Evolutionary conservation across 2,888 invertebrate genomes (phyloP), one percentile per base, ranked within the genome.

Genomic region (Pelosia muscerda): DNA sequence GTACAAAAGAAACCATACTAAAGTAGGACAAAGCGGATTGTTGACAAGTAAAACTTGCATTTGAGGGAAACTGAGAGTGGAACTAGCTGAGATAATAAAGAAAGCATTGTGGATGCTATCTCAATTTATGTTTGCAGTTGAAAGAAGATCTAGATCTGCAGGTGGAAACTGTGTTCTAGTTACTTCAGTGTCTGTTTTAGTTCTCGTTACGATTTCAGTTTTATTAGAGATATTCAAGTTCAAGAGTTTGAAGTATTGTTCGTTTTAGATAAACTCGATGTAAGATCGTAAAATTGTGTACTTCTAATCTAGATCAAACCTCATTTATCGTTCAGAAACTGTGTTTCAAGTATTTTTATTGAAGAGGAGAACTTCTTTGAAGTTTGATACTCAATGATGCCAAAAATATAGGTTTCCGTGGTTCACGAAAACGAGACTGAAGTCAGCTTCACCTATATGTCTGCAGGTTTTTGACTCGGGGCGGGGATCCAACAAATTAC

Each of bases 11-110:
- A 68, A 66, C 59, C 67, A 22, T 26, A 31, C 34, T 54, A 72
- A 78, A 78, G 34, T 78, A 58, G 78, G 66, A 31, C 76, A 76
- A 42, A 22, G 61, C 26, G 64, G 19, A 59, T 71, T 74, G 72
- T 68, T 71, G 75, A 71, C 76, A 71, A 66, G 70, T 72, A 75
- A 79, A 77, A 79, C 73, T 79, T 77, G 71, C 75, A 77, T 77
- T 73, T 66, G 71, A 61, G 67, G 49, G 59, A 59, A 70, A 58
- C 63, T 66, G 67, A 79, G 64, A 73, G 64, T n/a, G 6, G 28
- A 67, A 73, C 71, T 69, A 75, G 73, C 68, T 75, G 75, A 75
- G 64, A 75, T 69, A 79, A 71, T 77, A 79, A 70, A 26, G 31
- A 58, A 68, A 68, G 66, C 72, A 77, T 63, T 65, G 61, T 67